Percentiles rank a stretch among this genome's conserved stretches.
Conservation (phyloP, 2,113 vertebrate species). For the Ictidomys tridecemlineatus region DNA sequence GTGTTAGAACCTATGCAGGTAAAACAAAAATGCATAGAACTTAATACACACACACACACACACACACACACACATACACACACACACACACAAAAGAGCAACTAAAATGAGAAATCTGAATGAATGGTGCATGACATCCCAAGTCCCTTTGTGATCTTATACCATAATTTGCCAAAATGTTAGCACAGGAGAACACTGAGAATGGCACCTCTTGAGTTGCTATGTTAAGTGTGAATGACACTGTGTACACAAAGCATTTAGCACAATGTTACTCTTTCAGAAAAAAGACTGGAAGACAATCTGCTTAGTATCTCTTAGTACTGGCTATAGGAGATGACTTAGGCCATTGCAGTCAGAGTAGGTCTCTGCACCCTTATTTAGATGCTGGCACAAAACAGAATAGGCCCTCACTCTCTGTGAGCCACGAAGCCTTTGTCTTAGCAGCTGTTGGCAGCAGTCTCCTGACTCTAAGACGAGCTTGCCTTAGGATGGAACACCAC, state of each 20-base stretch:
- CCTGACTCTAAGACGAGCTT: not conserved
- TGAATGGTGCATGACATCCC: not conserved
- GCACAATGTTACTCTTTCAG: not conserved
- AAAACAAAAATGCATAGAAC: not conserved
- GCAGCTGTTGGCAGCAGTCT: not conserved
- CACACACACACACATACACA: not conserved
- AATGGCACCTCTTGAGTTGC: not conserved
- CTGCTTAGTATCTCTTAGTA: not conserved
- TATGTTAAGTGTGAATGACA: not conserved
- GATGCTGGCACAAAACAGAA: not conserved
- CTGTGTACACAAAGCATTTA: not conserved
- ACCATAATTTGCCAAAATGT: not conserved
- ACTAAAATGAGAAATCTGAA: not conserved
- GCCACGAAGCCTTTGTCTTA: not conserved
- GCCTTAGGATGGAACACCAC: not conserved
- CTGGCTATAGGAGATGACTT: not conserved
- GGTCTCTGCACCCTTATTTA: not conserved
- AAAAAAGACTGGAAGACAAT: not conserved
- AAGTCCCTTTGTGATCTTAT: not conserved
- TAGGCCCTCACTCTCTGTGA: not conserved
- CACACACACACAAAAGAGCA: no score
- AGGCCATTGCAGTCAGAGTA: not conserved
- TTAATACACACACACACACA: not conserved
- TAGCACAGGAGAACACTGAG: not conserved
- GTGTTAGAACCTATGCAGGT: not conserved